Evolutionary conservation across 2,113 vertebrate genomes (phyloP), one percentile per base, ranked within the genome.

Genomic region (Lanius ludovicianus): DNA sequence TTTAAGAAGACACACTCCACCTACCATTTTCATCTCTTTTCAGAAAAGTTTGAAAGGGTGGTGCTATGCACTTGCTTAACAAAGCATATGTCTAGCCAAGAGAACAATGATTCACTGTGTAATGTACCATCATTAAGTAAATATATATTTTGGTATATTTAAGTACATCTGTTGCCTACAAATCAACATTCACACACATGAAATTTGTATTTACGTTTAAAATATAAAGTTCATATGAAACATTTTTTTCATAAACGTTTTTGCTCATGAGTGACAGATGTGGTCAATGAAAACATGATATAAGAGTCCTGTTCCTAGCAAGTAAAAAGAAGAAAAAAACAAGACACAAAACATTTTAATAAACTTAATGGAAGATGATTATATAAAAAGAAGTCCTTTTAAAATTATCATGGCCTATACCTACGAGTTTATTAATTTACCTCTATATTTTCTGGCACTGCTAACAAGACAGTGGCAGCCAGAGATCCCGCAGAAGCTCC

Each of bases 401-500:
- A 56, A 89, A 93, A 94, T 30, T 13, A 89, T 84, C 27, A 68
- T 56, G 37, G 87, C 87, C 94, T 91, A 87, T 63, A 84, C 76
- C 64, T 83, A 70, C 5, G 10, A 42, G 56, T 81, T 82, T 76
- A 79, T 71, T 73, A 74, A 96, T 97, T 98, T 98, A 99, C 99
- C 98, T 99, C 98, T 76, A 99, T 92, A 96, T 98, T 99, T 89
- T 99, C 98, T 68, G 99, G 99, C 19, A 98, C 99, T 4, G 99
- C 98, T 90, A 99, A 90, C 92, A 99, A 96, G 46, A 99, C 97
- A 9, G 98, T 94, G 21, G 99, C 99, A 80, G 98, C 98, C 95
- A 99, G 97, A 30, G 99, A 98, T 76, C 99, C 99, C 0, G 98
- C 98, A 19, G 99, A 99, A 25, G 99, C 99, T 65, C 99, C 99